A percentile compares a stretch with the other conserved stretches of the same genome.
phyloP scores from a whole-genome alignment of 1,140 invertebrate genomes.

The Meloidogyne floridensis region DNA sequence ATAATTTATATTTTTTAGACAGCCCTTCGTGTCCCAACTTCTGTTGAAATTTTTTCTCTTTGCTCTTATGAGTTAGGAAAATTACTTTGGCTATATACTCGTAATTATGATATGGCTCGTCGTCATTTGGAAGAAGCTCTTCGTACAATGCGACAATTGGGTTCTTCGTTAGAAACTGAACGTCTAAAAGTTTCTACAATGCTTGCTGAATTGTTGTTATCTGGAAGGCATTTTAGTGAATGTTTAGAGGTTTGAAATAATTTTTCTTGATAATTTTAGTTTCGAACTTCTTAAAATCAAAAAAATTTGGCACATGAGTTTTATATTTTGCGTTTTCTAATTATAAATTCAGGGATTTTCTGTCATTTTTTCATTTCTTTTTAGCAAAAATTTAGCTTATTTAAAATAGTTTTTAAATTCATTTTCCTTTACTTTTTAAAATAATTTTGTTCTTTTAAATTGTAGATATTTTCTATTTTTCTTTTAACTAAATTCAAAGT shows the following conservation, averaged over 20 bases:
- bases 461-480: not conserved
- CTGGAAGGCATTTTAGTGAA: constrained; percentile 38
- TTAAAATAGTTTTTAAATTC: too few relatives aligned
- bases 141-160: constrained; percentile 47
- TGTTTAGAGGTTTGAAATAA: constrained; percentile 10
- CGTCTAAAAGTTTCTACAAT: constrained; percentile 42
- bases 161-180: constrained; percentile 26
- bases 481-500: too few relatives aligned
- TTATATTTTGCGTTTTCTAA: too few relatives aligned
- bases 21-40: constrained; percentile 52
- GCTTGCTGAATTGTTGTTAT: constrained; percentile 43
- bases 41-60: constrained; percentile 42
- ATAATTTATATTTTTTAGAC: constrained; percentile 37
- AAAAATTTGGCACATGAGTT: too few relatives aligned
- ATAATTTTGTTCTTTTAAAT: not conserved
- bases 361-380: too few relatives aligned
- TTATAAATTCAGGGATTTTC: too few relatives aligned
- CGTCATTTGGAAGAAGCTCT: constrained; percentile 45
- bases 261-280: not conserved
- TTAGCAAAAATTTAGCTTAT: too few relatives aligned
- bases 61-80: constrained; percentile 48
- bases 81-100: constrained; percentile 49
- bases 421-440: too few relatives aligned
- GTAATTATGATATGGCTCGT: constrained; percentile 39
- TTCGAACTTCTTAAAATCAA: not conserved